Evolutionary conservation across 2,113 vertebrate species (phyloP), one percentile per base, ranked within the genome.

Genomic region (Halcyon senegalensis): DNA sequence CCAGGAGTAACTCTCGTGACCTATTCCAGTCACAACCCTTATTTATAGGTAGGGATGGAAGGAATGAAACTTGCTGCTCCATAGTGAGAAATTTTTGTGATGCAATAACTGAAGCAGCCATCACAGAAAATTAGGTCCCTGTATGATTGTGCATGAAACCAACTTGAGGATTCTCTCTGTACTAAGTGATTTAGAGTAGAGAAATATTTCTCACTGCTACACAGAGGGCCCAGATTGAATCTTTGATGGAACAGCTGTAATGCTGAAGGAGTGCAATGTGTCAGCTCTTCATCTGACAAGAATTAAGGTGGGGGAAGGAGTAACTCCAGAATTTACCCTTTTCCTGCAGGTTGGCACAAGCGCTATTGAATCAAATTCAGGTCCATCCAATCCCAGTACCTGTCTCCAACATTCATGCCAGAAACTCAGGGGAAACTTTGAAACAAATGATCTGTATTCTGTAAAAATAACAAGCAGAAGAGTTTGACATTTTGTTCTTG

Each of bases 11-110:
- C 80, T 48, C 76, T 89, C 64, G 5, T 31, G 91, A 21, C 89
- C 89, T 59, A 5, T 89, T 93, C 89, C 77, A 94, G 77, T 89
- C 91, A 75, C 62, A 78, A 4, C 43, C 69, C 51, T 93, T 95
- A 93, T 95, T 96, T 91, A 95, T 78, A 87, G 87, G 81, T 87
- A 90, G 13, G 30, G 77, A 88, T 94, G 39, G 89, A 64, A 84
- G 75, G 91, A 91, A 73, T 68, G 81, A 84, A 87, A 90, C 51
- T 63, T 83, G 59, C 78, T 91, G 63, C 74, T 94, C 82, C 9
- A 7, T 0, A 74, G 59, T 4, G 16, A 93, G 86, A 82, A 51
- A 23, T 93, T 91, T 85, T 62, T 55, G 82, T 91, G 93, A 91
- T 96, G 87, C 55, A 94, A 74, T 91, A 92, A 86, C 84, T 24